Evolutionary conservation across 2,888 invertebrate genomes (phyloP).

Genomic region (Drosophila hawaiiensis): DNA sequence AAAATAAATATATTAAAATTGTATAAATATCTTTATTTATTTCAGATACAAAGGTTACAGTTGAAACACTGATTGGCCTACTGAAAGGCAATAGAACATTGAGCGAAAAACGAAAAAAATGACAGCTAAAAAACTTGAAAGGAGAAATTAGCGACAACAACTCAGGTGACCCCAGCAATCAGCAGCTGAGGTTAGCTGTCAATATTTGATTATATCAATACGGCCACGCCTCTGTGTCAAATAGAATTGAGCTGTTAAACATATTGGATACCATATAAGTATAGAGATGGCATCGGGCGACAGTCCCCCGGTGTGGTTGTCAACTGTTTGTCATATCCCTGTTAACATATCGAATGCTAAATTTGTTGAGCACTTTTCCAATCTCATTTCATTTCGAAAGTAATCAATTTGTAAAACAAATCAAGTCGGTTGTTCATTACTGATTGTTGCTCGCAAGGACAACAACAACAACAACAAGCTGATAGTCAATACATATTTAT

Average conservation of each 20-base stretch:
- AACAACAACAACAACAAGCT: slow-evolving; percentile 36
- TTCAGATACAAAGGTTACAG: background rate
- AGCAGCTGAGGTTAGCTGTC: slow-evolving; percentile 50
- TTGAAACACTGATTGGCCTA: background rate
- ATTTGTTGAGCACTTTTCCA: slow-evolving; percentile 19
- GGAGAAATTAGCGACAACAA: slow-evolving; percentile 2
- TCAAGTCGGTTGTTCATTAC: slow-evolving; percentile 43
- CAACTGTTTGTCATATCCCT: slow-evolving; percentile 65
- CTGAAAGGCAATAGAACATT: background rate
- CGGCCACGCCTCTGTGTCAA: slow-evolving; percentile 32
- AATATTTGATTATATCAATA: slow-evolving; percentile 45
- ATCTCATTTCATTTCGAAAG: slow-evolving; percentile 51
- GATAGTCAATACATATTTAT: slow-evolving; percentile 13
- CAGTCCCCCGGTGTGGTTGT: slow-evolving; percentile 57
- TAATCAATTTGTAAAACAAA: slow-evolving; percentile 70
- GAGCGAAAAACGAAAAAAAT: background rate
- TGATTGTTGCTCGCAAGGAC: slow-evolving; percentile 58
- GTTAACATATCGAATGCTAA: slow-evolving; percentile 48
- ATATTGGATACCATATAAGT: slow-evolving; percentile 15
- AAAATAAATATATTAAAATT: background rate
- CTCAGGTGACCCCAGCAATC: background rate
- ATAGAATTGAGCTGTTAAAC: slow-evolving; percentile 62
- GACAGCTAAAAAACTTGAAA: slow-evolving; percentile 1
- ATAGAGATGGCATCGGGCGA: slow-evolving; percentile 36
- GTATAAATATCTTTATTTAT: background rate